Conservation (phyloP, 2,797 vertebrate genomes). For the Pyrrhura leucotis region DNA sequence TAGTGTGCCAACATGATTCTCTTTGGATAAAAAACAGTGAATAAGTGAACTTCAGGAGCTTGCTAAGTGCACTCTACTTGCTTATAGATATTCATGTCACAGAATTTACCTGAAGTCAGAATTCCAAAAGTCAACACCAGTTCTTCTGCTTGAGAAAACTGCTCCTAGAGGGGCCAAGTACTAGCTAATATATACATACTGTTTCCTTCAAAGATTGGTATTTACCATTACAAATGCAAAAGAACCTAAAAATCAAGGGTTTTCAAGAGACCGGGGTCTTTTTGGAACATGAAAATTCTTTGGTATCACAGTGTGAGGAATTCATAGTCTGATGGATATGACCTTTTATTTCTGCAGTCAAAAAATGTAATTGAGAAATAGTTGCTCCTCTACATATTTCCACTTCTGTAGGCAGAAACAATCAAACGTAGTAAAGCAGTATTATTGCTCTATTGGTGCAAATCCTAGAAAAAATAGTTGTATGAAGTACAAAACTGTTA, state of each 20-base stretch:
- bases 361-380: neutral
- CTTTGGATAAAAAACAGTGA: neutral
- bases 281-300: neutral
- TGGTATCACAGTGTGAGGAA: neutral
- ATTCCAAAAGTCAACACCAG: neutral
- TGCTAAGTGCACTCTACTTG: neutral
- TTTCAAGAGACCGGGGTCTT: neutral
- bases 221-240: neutral
- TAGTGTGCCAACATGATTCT: neutral
- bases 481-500: neutral
- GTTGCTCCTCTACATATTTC: neutral
- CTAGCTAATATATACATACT: neutral
- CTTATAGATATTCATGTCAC: neutral
- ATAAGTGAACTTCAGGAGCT: neutral
- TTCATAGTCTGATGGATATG: neutral
- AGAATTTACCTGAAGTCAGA: neutral
- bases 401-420: neutral
- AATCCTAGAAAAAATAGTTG: neutral
- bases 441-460: neutral
- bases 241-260: neutral
- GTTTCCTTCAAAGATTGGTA: neutral
- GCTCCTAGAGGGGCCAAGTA: neutral
- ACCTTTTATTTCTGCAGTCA: neutral
- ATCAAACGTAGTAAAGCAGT: neutral
- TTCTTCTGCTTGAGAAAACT: neutral